Evolutionary conservation across 2,888 invertebrate genomes (phyloP).

Genomic region (Lymantria monacha): DNA sequence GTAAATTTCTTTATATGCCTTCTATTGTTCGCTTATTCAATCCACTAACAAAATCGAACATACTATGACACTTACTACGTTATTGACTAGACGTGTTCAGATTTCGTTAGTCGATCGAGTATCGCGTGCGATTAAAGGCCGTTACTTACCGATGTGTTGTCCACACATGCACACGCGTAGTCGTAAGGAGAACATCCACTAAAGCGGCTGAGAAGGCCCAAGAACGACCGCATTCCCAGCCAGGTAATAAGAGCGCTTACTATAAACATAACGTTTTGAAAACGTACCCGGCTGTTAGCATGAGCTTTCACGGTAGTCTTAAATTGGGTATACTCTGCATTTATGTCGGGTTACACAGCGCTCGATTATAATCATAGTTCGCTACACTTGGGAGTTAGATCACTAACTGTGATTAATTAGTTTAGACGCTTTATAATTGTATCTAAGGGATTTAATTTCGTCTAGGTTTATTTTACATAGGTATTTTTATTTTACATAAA

Average conservation of each 20-base stretch:
- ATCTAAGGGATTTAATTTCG: constrained; percentile 20
- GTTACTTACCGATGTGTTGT: constrained; percentile 79
- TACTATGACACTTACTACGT: not conserved
- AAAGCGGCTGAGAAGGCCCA: constrained; percentile 82
- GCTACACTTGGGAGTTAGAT: constrained; percentile 27
- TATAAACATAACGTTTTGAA: constrained; percentile 60
- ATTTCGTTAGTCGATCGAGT: constrained; percentile 58
- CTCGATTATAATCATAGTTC: constrained; percentile 41
- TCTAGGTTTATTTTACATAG: constrained; percentile 44
- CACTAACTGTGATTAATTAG: constrained; percentile 34
- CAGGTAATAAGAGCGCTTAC: constrained; percentile 79
- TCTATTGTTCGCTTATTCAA: constrained; percentile 54
- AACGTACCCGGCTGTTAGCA: constrained; percentile 64
- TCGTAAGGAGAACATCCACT: constrained; percentile 83
- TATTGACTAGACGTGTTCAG: constrained; percentile 8
- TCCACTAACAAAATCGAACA: constrained; percentile 50
- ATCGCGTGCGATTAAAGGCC: constrained; percentile 51
- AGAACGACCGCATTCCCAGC: constrained; percentile 82
- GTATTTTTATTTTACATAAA: constrained; percentile 31
- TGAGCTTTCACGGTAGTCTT: constrained; percentile 68
- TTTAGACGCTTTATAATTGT: constrained; percentile 33
- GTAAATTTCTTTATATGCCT: constrained; percentile 52
- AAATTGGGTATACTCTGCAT: constrained; percentile 54
- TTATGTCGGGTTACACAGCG: constrained; percentile 66
- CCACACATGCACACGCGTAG: constrained; percentile 82